Evolutionary conservation across 2,888 invertebrate genomes (phyloP).

Genomic region (Hipparchia sbordonii): DNA sequence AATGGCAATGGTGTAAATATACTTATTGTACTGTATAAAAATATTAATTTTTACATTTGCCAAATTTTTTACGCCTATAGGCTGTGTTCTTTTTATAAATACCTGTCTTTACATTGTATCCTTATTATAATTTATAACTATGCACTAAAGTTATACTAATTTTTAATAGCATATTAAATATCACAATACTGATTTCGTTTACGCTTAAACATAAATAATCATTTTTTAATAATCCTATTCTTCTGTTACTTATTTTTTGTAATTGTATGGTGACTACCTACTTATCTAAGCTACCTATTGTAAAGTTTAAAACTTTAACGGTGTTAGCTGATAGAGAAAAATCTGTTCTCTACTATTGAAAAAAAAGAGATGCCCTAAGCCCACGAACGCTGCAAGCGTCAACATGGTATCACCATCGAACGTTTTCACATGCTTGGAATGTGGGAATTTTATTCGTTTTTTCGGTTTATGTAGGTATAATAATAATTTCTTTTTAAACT

Average conservation of each 20-base stretch:
- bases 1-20: conserved; percentile 3
- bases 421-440: too few species aligned
- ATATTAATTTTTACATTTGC: neutral
- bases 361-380: neutral
- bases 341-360: neutral
- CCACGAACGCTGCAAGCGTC: too few species aligned
- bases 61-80: conserved; percentile 3
- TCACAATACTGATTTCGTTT: conserved; percentile 35
- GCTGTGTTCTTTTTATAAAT: neutral
- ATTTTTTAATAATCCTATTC: neutral
- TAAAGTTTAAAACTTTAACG: too few species aligned
- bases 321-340: too few species aligned
- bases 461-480: too few species aligned
- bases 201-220: conserved; percentile 9
- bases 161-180: conserved; percentile 22
- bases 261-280: too few species aligned
- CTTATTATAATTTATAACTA: neutral
- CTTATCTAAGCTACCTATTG: too few species aligned
- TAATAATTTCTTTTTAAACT: too few species aligned
- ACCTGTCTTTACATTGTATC: conserved; percentile 4
- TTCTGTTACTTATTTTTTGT: neutral
- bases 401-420: too few species aligned
- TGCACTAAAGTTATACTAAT: conserved; percentile 9
- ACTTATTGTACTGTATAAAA: neutral
- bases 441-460: too few species aligned